Conservation (phyloP, 2,888 invertebrate genomes). For the Heliconius sara region DNA sequence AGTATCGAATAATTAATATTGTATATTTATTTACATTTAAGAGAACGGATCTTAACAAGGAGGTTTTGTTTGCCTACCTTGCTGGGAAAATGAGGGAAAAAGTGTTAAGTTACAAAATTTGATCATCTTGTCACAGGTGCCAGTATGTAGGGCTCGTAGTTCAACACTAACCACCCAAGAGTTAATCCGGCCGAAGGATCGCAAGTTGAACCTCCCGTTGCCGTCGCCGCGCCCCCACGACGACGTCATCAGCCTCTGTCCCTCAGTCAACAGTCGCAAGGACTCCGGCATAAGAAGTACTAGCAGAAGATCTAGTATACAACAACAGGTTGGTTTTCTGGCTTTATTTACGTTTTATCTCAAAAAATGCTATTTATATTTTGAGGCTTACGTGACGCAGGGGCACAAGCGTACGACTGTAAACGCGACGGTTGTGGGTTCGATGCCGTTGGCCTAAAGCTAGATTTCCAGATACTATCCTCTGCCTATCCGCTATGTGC, state of each 20-base stretch:
- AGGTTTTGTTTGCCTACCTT: no score
- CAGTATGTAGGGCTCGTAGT: constrained; percentile 76
- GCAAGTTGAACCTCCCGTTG: constrained; percentile 75
- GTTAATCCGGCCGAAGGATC: constrained; percentile 67
- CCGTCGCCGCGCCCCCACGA: constrained; percentile 72
- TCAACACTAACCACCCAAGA: constrained; percentile 78
- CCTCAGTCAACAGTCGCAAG: constrained; percentile 92
- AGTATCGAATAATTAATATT: neutral
- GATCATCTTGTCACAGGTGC: neutral
- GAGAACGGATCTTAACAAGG: no score
- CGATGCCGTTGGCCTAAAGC: no score
- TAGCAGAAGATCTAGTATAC: constrained; percentile 92
- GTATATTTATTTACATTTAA: neutral
- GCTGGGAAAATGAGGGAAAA: no score
- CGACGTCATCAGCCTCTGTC: constrained; percentile 89
- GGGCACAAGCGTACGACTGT: no score
- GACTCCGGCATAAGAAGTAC: constrained; percentile 95
- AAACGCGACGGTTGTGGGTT: no score
- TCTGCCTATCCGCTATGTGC: no score
- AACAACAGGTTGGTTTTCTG: constrained; percentile 87
- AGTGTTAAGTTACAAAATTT: neutral
- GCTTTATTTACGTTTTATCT: neutral
- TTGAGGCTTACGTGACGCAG: no score
- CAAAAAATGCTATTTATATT: neutral
- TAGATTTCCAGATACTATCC: no score